Evolutionary conservation across 2,113 vertebrate species (phyloP), one percentile per base, ranked within the genome.

Genomic region (Odobenus rosmarus): DNA sequence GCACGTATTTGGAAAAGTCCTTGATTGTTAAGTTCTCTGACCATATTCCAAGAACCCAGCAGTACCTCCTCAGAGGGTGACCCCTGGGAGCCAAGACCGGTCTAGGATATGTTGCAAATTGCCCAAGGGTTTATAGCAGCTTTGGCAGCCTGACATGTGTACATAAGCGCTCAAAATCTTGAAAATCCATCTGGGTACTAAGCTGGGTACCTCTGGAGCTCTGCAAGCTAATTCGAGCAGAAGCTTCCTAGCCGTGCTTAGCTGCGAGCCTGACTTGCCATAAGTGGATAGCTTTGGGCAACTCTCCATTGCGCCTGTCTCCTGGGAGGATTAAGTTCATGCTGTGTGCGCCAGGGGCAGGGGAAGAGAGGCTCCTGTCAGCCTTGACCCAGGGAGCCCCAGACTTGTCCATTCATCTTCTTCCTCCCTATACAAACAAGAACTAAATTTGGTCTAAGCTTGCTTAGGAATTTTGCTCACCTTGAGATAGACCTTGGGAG

Each of bases 1-100:
- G 93, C 67, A 83, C 96, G 57, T 93, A 95, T 97, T 97, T 96
- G 93, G 98, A 96, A 82, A 97, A 94, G 92, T 71, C 18, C 86
- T 82, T 83, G 85, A 94, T 82, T 49, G 86, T 77, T 93, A 87
- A 86, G 92, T 79, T 90, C 33, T 93, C 51, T 86, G 89, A 96
- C 72, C n/a, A 76, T 83, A 62, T 91, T 91, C 96, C 95, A 96
- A 93, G 88, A 95, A 93, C 83, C 77, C n/a, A 49, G 55, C 86
- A 88, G 55, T 46, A 33, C 71, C 71, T 96, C 57, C 57, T 87
- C 1, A 4, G 82, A 97, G 83, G 83, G 61, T 93, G 92, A 90
- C 86, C 67, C 15, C 55, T 39, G 89, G 83, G 88, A 53, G 69
- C 90, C 72, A 77, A 93, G 92, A 84, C 89, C 14, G 12, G 59